phyloP scores from a whole-genome alignment of 2,113 vertebrate species.

The human region DNA sequence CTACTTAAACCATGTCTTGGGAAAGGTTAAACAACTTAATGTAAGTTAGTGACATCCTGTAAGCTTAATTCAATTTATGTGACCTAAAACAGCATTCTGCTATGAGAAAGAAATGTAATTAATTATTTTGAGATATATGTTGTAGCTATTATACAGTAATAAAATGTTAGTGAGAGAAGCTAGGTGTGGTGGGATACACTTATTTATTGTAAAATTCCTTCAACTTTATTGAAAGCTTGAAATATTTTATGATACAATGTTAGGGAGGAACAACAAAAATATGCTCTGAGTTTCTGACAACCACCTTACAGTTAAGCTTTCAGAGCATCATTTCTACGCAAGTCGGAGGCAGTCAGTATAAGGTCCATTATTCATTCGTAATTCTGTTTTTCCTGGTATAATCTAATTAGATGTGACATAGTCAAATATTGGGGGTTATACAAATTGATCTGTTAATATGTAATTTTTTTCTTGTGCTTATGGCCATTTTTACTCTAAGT shows the following conservation, averaged over 20 bases:
- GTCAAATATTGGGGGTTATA: background rate
- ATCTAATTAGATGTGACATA: background rate
- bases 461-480: background rate
- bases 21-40: background rate
- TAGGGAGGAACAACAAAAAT: background rate
- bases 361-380: background rate
- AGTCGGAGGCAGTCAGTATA: background rate
- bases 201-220: constrained; percentile 8
- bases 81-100: background rate
- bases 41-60: background rate
- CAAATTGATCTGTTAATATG: background rate
- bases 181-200: background rate
- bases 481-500: background rate
- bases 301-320: background rate
- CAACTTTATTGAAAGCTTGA: background rate
- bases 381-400: background rate
- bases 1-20: background rate
- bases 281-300: background rate
- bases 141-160: background rate
- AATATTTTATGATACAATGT: background rate
- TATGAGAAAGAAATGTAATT: background rate
- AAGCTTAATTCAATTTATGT: background rate
- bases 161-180: background rate
- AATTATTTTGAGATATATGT: background rate
- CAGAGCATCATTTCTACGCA: background rate